A percentile compares a stretch with the other conserved stretches of the same genome.
phyloP scores from a whole-genome alignment of 2,888 invertebrate genomes.

The Calameuta idolon region DNA sequence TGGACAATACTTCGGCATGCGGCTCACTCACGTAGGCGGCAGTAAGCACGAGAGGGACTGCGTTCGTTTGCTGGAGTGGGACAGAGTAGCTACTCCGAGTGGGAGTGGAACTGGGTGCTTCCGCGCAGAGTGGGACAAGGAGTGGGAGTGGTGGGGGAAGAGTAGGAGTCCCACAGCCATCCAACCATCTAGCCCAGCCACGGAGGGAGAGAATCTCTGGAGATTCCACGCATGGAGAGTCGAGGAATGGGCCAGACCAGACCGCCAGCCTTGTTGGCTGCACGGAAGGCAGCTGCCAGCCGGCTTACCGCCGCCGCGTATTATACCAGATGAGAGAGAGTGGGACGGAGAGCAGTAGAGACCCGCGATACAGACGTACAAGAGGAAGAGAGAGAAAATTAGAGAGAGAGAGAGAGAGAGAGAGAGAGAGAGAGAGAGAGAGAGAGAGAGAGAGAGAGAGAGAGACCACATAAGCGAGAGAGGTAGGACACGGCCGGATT shows the following conservation, averaged over 20 bases:
- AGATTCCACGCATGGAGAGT: constrained; percentile 61
- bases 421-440: constrained; percentile 4
- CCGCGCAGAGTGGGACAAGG: constrained; percentile 21
- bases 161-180: constrained; percentile 21
- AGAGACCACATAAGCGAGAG: background rate
- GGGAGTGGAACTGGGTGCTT: constrained; percentile 24
- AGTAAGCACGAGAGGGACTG: constrained; percentile 12
- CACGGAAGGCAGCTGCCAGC: constrained; percentile 64
- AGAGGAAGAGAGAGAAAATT: constrained; percentile 14
- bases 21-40: constrained; percentile 26
- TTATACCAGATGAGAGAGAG: constrained; percentile 31
- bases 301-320: constrained; percentile 58
- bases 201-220: constrained; percentile 44
- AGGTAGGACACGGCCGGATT: constrained; percentile 21
- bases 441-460: constrained; percentile 26
- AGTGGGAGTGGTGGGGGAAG: constrained; percentile 15
- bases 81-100: constrained; percentile 11
- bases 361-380: background rate
- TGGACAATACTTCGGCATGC: constrained; percentile 39
- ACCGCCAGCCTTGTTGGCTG: constrained; percentile 58
- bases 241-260: constrained; percentile 47
- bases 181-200: constrained; percentile 9
- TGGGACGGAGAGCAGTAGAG: constrained; percentile 25
- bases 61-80: constrained; percentile 6
- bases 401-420: constrained; percentile 8